phyloP scores from a whole-genome alignment of 1,140 invertebrate genomes.

The Lepidostoma basale region DNA sequence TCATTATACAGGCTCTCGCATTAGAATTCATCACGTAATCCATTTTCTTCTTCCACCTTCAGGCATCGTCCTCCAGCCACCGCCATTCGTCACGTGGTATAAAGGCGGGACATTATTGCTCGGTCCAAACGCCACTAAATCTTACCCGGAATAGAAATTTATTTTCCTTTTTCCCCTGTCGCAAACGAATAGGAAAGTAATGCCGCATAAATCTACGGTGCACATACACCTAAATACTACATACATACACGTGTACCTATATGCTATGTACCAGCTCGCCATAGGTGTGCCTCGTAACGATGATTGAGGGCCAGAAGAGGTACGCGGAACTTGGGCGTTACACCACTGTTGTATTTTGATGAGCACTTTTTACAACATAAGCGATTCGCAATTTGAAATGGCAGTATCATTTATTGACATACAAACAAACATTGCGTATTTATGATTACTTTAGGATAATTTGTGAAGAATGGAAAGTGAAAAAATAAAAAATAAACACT shows the following conservation, averaged over 20 bases:
- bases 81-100: slow-evolving; percentile 62
- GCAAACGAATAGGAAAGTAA: slow-evolving; percentile 45
- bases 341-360: no score
- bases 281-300: slow-evolving; percentile 36
- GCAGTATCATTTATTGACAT: no score
- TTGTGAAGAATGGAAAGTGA: no score
- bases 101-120: slow-evolving; percentile 65
- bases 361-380: no score
- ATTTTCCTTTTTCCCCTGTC: slow-evolving; percentile 45
- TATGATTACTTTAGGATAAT: no score
- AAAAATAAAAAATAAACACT: no score
- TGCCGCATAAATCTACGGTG: slow-evolving; percentile 29
- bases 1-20: no score
- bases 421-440: not conserved
- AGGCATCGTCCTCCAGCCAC: not conserved
- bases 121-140: slow-evolving; percentile 64
- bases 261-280: not conserved
- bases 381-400: no score
- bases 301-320: slow-evolving; percentile 34
- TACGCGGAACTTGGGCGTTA: not conserved
- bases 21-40: not conserved
- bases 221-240: slow-evolving; percentile 2
- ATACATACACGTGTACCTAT: no score
- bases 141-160: slow-evolving; percentile 62
- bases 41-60: slow-evolving; percentile 4